Conservation (phyloP, 2,797 vertebrate species). For the Lycodopsis pacificus region DNA sequence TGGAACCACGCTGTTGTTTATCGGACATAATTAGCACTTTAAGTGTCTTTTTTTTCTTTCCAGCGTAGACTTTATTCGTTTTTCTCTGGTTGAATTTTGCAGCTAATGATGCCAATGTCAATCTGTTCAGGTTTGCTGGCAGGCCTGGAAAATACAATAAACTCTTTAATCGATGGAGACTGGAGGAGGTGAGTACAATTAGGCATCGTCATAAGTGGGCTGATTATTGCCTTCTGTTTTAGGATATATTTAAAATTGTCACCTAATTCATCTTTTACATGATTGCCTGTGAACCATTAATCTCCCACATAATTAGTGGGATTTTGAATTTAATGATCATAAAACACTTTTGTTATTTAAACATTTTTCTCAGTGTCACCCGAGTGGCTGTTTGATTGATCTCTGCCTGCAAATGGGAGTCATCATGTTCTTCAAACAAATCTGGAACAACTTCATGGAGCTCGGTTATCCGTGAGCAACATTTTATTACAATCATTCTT, state of each 20-base stretch:
- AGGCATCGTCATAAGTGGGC: constrained; percentile 34
- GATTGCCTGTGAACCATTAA: constrained; percentile 32
- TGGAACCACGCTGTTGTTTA: constrained; percentile 28
- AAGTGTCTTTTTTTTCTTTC: constrained; percentile 18
- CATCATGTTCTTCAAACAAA: constrained; percentile 99
- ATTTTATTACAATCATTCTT: constrained; percentile 17
- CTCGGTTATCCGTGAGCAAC: constrained; percentile 86
- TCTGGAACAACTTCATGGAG: constrained; percentile 99
- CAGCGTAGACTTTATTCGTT: constrained; percentile 37
- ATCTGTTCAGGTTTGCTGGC: constrained; percentile 91
- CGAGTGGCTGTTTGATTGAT: constrained; percentile 98
- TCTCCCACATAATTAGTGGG: constrained; percentile 44
- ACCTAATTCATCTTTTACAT: constrained; percentile 47
- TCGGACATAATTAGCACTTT: constrained; percentile 37
- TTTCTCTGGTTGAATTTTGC: constrained; percentile 66
- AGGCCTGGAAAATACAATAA: constrained; percentile 99
- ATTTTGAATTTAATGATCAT: constrained; percentile 48
- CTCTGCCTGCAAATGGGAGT: constrained; percentile 99
- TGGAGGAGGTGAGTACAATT: constrained; percentile 93
- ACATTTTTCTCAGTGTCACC: constrained; percentile 90
- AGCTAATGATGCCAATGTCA: constrained; percentile 63
- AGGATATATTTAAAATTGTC: constrained; percentile 38
- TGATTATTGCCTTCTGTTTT: constrained; percentile 36
- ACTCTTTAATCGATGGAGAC: constrained; percentile 97
- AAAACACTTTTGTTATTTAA: constrained; percentile 32